Percentiles rank a stretch among this genome's conserved stretches.
Evolutionary conservation across 2,888 invertebrate species (phyloP).

Genomic region (Drosophila paucipuncta): DNA sequence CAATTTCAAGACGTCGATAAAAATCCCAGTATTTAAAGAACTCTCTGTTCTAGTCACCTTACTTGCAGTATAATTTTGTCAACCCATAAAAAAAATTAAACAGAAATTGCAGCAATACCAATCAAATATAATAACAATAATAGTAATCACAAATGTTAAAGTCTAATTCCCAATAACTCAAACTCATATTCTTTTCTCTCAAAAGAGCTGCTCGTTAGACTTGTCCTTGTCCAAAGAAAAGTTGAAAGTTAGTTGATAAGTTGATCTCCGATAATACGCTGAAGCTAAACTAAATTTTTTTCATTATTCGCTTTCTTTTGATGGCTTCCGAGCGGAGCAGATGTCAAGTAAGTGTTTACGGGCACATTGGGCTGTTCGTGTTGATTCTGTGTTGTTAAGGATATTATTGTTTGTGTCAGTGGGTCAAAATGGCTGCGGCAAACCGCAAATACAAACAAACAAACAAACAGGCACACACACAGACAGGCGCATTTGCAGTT

Average conservation of each 20-base stretch:
- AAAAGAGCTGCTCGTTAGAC: background rate
- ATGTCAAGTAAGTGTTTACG: background rate
- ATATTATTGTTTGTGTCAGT: constrained; percentile 35
- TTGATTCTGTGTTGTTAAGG: constrained; percentile 33
- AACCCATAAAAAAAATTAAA: background rate
- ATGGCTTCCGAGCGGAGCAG: background rate
- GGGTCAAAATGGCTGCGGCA: constrained; percentile 25
- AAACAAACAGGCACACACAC: background rate
- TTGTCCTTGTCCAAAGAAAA: background rate
- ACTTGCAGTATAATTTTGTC: background rate
- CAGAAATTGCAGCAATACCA: background rate
- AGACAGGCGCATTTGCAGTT: constrained; percentile 11
- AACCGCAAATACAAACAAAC: constrained; percentile 17
- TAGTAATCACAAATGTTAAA: background rate
- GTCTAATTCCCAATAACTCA: background rate
- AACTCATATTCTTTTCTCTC: background rate
- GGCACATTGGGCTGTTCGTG: constrained; percentile 16
- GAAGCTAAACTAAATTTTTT: background rate
- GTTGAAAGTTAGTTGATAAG: background rate
- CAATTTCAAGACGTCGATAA: background rate
- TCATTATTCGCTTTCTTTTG: background rate
- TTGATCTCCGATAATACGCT: background rate
- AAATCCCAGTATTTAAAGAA: background rate
- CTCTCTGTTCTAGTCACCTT: too few relatives aligned
- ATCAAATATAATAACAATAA: background rate